A percentile compares a stretch with the other conserved stretches of the same genome.
These are phyloP conservation scores for Gortyna flavago DNA, from an alignment of 2,888 invertebrate genomes.

Conservation along the genomic window DNA sequence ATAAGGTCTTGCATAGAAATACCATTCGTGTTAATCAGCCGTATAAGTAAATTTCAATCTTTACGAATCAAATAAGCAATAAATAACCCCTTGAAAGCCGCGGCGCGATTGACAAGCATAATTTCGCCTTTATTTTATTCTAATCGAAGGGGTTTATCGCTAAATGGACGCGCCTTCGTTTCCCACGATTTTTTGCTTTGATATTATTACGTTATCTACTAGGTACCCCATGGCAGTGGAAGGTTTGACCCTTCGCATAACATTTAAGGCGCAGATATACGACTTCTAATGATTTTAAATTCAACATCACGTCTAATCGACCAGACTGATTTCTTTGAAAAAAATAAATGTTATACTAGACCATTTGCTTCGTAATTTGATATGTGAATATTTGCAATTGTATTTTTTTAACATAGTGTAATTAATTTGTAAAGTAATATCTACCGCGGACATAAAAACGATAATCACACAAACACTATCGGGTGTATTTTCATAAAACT, in stretches of 20 bases:
- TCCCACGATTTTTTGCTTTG: constrained; percentile 41
- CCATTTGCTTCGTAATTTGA: too few species aligned
- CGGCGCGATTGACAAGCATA: constrained; percentile 43
- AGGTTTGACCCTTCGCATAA: constrained; percentile 33
- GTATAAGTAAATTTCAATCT: constrained; percentile 64
- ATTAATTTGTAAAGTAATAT: too few species aligned
- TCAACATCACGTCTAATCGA: too few species aligned
- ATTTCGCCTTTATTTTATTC: constrained; percentile 60
- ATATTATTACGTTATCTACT: constrained; percentile 42
- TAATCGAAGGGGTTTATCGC: constrained; percentile 46
- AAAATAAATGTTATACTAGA: too few species aligned
- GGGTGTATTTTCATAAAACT: too few species aligned
- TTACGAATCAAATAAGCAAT: constrained; percentile 58
- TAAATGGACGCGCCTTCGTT: constrained; percentile 35
- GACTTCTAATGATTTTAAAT: too few species aligned
- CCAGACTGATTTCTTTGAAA: too few species aligned
- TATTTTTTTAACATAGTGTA: too few species aligned
- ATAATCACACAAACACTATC: too few species aligned
- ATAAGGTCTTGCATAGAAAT: constrained; percentile 62
- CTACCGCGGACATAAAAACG: too few species aligned
- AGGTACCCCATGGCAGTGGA: constrained; percentile 34
- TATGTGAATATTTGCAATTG: too few species aligned
- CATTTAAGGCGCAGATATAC: too few species aligned
- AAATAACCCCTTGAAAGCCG: constrained; percentile 63
- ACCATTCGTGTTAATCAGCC: constrained; percentile 63